Evolutionary conservation across 2,797 vertebrate species (phyloP), one percentile per base, ranked within the genome.

Genomic region (Enteromius fasciolatus): DNA sequence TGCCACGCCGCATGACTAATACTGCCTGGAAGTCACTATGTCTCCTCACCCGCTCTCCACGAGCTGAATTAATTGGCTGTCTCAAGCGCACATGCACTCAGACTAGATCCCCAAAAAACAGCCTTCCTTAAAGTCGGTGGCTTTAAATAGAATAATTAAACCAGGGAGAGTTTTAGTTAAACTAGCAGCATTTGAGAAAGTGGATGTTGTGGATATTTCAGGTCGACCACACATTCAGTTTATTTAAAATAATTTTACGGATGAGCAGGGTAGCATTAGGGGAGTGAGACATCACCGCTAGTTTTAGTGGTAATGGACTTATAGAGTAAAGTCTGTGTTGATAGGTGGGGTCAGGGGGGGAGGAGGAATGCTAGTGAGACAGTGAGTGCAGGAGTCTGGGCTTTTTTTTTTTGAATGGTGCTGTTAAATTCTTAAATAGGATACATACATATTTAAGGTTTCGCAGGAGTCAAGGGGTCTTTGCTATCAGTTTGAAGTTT

Each of bases 21-120:
- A 86, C 88, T 89, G 89, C 87, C 89, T 68, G 86, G 86, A 54
- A 92, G 90, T 90, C 91, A 91, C 91, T 87, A 88, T 92, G 89
- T 91, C 88, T 91, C 87, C 87, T 90, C 86, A 31, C 87, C 75
- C 67, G 86, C 88, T 91, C 88, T 89, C 92, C 88, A 77, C 90
- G 88, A 92, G 88, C 89, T 90, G 90, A 94, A 94, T 93, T 94
- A 94, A 95, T 94, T 94, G 92, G 92, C 90, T 93, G 92, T 92
- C 93, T 82, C 69, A 78, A 73, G 86, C 80, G 78, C 85, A 81
- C 61, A 82, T 72, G 48, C 64, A 79, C 57, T 44, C 66, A 48
- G 41, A 61, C 39, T 50, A 70, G 25, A 74, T 70, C 28, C 77
- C 67, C 48, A 52, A 74, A 83, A 85, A 87, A 74, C 81, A 75